These are phyloP conservation scores for Eupithecia pulchellata DNA, from an alignment of 2,888 invertebrate genomes.

Conservation along the genomic window DNA sequence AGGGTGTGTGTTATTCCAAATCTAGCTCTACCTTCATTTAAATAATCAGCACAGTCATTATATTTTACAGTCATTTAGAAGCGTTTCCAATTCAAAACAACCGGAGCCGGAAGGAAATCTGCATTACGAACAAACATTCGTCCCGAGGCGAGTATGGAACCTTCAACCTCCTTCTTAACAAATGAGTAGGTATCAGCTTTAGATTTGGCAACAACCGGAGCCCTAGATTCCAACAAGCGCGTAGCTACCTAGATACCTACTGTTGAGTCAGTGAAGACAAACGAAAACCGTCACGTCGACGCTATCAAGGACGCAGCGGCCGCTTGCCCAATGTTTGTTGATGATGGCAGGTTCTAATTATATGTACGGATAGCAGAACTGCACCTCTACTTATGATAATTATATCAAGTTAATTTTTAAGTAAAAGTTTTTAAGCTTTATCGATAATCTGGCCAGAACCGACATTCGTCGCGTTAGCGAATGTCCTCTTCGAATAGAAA, in stretches of 20 bases:
- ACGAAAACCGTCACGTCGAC: conserved; percentile 15
- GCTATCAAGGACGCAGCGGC: conserved; percentile 17
- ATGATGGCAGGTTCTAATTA: conserved; percentile 13
- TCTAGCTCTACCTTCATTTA: too few relatives aligned
- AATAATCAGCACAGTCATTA: too few relatives aligned
- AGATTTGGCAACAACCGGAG: background rate
- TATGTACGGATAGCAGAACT: conserved; percentile 24
- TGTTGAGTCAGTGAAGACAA: conserved; percentile 13
- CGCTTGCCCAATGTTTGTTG: conserved; percentile 14
- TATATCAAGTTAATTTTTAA: too few relatives aligned
- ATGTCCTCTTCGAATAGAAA: too few relatives aligned
- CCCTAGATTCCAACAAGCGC: background rate
- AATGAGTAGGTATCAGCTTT: background rate
- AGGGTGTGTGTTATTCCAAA: too few relatives aligned
- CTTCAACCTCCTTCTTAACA: background rate
- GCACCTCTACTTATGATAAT: background rate
- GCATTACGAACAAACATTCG: too few relatives aligned
- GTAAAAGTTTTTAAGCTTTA: too few relatives aligned
- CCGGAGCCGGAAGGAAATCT: too few relatives aligned
- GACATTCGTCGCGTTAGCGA: background rate
- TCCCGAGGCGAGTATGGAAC: background rate
- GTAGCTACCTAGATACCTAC: conserved; percentile 9
- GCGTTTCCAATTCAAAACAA: too few relatives aligned
- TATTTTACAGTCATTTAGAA: too few relatives aligned
- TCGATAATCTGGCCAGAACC: background rate